phyloP scores from a whole-genome alignment of 2,888 invertebrate species.

The Sepioteuthis lessoniana region DNA sequence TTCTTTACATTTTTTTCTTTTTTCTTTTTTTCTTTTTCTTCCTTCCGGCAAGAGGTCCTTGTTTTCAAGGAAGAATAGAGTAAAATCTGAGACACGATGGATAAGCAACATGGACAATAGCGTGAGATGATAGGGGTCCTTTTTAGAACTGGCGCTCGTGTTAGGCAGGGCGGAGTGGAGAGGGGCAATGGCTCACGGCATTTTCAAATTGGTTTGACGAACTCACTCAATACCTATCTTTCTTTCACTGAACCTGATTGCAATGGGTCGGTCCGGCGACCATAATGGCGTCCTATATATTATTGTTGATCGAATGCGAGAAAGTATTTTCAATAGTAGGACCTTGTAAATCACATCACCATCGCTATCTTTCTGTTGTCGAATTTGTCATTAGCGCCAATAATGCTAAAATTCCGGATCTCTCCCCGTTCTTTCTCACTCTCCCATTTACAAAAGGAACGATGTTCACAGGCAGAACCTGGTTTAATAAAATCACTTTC shows the following conservation, averaged over 20 bases:
- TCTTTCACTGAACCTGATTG: background rate
- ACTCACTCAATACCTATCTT: conserved; percentile 5
- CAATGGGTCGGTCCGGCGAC: conserved; percentile 17
- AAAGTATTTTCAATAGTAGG: background rate
- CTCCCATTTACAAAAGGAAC: background rate
- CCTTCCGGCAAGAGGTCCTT: background rate
- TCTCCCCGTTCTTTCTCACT: background rate
- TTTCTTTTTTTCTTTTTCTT: background rate
- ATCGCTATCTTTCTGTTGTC: background rate
- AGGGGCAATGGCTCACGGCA: background rate
- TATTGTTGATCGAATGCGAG: background rate
- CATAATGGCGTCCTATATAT: background rate
- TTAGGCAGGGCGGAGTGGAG: background rate
- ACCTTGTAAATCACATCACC: background rate
- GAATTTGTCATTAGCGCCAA: background rate
- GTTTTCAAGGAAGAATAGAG: background rate
- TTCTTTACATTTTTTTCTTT: background rate
- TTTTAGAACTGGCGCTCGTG: background rate
- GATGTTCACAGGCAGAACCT: too few relatives aligned
- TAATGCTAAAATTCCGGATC: conserved; percentile 4
- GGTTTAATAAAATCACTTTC: too few relatives aligned
- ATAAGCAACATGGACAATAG: background rate
- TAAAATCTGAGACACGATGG: background rate
- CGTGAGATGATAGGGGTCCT: background rate
- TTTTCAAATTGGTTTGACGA: conserved; percentile 33